phyloP scores from a whole-genome alignment of 1,140 invertebrate species.

The Streblospio benedicti region DNA sequence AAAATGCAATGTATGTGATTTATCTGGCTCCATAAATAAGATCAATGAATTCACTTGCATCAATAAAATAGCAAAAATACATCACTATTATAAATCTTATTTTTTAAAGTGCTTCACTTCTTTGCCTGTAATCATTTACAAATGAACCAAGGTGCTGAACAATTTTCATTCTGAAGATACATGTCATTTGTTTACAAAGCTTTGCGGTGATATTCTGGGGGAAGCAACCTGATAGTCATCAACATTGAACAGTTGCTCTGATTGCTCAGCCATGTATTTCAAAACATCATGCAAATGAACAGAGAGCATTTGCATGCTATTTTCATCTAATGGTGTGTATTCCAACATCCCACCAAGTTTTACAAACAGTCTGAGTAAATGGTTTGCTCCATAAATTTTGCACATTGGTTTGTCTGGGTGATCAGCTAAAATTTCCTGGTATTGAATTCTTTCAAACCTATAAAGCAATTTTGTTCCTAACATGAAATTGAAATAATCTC shows the following conservation, averaged over 20 bases:
- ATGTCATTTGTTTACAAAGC: slow-evolving; percentile 49
- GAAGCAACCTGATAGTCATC: slow-evolving; percentile 77
- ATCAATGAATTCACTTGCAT: no score
- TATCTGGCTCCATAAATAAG: no score
- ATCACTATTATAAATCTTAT: no score
- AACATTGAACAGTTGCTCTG: slow-evolving; percentile 61
- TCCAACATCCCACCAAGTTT: slow-evolving; percentile 79
- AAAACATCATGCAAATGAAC: slow-evolving; percentile 78
- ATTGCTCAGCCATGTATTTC: slow-evolving; percentile 49
- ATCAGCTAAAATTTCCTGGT: slow-evolving; percentile 70
- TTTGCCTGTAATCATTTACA: no score
- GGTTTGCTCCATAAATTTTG: slow-evolving; percentile 80
- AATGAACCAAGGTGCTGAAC: no score
- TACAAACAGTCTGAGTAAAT: slow-evolving; percentile 79
- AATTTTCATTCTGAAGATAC: no score
- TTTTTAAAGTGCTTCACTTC: no score
- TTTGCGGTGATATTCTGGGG: slow-evolving; percentile 81
- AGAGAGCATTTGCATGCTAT: slow-evolving; percentile 71
- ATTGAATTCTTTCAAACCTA: slow-evolving; percentile 88
- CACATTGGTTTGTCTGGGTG: slow-evolving; percentile 67
- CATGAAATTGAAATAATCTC: slow-evolving; percentile 91
- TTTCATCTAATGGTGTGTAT: slow-evolving; percentile 81
- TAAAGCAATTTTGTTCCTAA: slow-evolving; percentile 84
- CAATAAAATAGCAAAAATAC: no score
- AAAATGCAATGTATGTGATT: no score